Percentiles rank a stretch among this genome's conserved stretches.
phyloP scores from a whole-genome alignment of 2,113 vertebrate genomes.

The Melospiza melodia region DNA sequence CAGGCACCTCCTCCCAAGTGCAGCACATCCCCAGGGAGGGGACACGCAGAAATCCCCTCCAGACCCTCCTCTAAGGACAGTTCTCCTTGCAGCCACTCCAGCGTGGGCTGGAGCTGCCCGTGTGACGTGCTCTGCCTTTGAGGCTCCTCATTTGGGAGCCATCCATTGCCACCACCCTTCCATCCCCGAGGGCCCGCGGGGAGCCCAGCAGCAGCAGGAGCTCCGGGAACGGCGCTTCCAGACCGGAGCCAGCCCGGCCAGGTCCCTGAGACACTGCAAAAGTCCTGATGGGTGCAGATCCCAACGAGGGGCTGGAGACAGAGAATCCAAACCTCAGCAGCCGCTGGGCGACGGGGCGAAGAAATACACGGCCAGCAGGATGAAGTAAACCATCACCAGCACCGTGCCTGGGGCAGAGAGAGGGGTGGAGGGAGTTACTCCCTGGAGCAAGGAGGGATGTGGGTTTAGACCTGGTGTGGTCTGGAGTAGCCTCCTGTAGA shows the following conservation, averaged over 20 bases:
- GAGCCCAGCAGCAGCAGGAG: background rate
- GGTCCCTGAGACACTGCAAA: background rate
- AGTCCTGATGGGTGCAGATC: rapidly evolving
- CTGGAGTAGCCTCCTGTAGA: rapidly evolving
- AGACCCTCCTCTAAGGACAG: background rate
- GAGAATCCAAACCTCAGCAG: conserved; percentile 69
- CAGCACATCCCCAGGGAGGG: background rate
- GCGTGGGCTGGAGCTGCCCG: rapidly evolving
- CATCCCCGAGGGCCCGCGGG: background rate
- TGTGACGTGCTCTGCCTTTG: background rate
- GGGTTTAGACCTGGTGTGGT: background rate
- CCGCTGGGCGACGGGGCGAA: conserved; percentile 81
- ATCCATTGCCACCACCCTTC: background rate
- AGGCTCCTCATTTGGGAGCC: background rate
- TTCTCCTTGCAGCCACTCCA: background rate
- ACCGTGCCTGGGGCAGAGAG: conserved; percentile 70
- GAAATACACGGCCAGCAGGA: conserved; percentile 82
- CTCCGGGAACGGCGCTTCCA: background rate
- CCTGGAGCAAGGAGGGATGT: background rate
- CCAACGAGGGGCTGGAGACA: rapidly evolving
- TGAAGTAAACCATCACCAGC: conserved; percentile 83
- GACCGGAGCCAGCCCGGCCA: background rate
- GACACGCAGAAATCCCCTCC: background rate
- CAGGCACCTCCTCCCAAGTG: background rate
- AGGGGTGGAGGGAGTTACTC: background rate